Percentiles rank a stretch among this genome's conserved stretches.
Evolutionary conservation across 2,888 invertebrate genomes (phyloP).

Genomic region (Chrysomela aeneicollis): DNA sequence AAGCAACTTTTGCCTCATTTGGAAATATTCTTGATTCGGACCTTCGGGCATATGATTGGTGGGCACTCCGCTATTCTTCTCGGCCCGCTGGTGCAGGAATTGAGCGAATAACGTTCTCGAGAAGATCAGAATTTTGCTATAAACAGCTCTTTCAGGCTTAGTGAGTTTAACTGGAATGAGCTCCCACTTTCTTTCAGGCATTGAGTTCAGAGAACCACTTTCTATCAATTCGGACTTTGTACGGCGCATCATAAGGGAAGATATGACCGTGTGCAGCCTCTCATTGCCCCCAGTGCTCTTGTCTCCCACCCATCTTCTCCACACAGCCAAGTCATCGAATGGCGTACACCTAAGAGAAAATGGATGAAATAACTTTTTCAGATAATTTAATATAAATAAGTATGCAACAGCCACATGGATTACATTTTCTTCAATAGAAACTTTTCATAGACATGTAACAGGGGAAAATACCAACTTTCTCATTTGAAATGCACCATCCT

Average conservation of each 20-base stretch:
- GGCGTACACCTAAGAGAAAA: conserved; percentile 77
- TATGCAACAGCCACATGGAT: too few relatives aligned
- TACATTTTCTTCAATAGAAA: too few relatives aligned
- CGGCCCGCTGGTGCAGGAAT: conserved; percentile 78
- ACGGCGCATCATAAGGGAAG: conserved; percentile 83
- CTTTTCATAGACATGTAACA: too few relatives aligned
- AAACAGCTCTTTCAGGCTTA: conserved; percentile 77
- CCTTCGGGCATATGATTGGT: conserved; percentile 13
- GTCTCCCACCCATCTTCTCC: conserved; percentile 93
- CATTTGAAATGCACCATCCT: too few relatives aligned
- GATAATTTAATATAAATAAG: too few relatives aligned
- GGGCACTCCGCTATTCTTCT: conserved; percentile 65
- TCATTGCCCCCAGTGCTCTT: conserved; percentile 80
- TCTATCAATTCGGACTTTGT: conserved; percentile 83
- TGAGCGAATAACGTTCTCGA: conserved; percentile 80
- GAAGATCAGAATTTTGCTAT: conserved; percentile 77
- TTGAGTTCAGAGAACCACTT: conserved; percentile 67
- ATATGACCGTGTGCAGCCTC: conserved; percentile 85
- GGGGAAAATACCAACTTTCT: too few relatives aligned
- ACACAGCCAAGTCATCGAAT: conserved; percentile 86
- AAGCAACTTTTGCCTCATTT: conserved; percentile 72
- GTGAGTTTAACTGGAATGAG: conserved; percentile 70
- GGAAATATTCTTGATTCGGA: conserved; percentile 63
- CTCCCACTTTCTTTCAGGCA: conserved; percentile 70
- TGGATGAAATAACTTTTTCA: too few relatives aligned